phyloP scores from a whole-genome alignment of 2,797 vertebrate species.

The Sebastes oblongus region DNA sequence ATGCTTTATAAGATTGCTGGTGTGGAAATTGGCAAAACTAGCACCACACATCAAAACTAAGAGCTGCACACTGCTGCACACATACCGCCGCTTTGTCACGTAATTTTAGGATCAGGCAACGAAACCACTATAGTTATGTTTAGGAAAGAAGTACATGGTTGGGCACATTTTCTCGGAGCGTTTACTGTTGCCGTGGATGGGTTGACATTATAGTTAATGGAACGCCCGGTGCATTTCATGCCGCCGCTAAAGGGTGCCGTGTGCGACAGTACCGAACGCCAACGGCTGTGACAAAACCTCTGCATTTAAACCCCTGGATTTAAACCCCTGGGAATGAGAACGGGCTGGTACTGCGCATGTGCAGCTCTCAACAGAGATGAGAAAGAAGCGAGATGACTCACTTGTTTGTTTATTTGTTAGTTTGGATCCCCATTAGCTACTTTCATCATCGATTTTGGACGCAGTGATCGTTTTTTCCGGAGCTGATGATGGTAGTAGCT shows the following conservation, averaged over 20 bases:
- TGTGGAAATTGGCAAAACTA: not conserved
- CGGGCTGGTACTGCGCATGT: not conserved
- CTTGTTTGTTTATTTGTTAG: not conserved
- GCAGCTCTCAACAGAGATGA: not conserved
- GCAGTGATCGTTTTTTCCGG: not conserved
- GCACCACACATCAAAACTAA: not conserved
- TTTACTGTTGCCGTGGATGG: too few species aligned
- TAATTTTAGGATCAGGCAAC: fast-evolving
- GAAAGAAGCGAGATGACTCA: not conserved
- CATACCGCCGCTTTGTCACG: too few species aligned
- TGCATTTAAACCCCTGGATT: too few species aligned
- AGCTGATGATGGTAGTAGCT: not conserved
- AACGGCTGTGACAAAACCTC: too few species aligned
- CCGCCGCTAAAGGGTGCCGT: too few species aligned
- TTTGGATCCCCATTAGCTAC: not conserved
- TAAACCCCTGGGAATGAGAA: too few species aligned
- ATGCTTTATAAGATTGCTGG: not conserved
- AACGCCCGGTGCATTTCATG: too few species aligned
- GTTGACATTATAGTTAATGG: too few species aligned
- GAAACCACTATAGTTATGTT: too few species aligned
- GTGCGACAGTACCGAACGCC: too few species aligned
- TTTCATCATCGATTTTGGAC: not conserved
- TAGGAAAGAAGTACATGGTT: too few species aligned
- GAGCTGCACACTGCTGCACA: not conserved
- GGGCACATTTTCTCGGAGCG: too few species aligned